Evolutionary conservation across 2,797 vertebrate species (phyloP).

Genomic region (Characodon lateralis): DNA sequence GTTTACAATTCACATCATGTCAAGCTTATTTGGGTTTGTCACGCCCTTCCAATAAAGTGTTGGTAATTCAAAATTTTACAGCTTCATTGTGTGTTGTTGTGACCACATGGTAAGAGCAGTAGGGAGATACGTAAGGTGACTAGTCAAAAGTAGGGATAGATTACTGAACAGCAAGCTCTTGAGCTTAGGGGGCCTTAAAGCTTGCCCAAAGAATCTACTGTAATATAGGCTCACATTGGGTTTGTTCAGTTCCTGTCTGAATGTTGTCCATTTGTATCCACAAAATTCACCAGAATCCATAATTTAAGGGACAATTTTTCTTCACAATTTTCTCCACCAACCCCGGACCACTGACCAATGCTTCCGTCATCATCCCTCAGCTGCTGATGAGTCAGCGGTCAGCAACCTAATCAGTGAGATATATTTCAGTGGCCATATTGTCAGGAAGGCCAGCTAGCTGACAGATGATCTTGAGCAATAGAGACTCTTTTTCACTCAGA

Average conservation of each 20-base stretch:
- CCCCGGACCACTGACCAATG: too few species aligned
- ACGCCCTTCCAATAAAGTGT: too few species aligned
- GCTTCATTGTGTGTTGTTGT: not conserved
- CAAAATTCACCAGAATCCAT: not conserved
- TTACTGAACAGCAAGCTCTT: not conserved
- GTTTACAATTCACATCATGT: too few species aligned
- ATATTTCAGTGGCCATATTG: too few species aligned
- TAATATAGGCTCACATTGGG: not conserved
- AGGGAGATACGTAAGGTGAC: not conserved
- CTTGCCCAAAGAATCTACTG: not conserved
- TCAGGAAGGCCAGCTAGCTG: too few species aligned
- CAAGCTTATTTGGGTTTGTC: too few species aligned
- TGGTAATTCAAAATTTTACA: not conserved
- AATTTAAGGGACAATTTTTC: not conserved
- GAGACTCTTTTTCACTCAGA: too few species aligned
- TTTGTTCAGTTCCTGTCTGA: constrained; percentile 2
- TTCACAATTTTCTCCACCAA: too few species aligned
- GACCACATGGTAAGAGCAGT: not conserved
- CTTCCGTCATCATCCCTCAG: too few species aligned
- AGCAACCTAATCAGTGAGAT: too few species aligned
- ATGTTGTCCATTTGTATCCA: not conserved
- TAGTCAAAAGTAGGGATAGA: not conserved
- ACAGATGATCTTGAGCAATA: too few species aligned
- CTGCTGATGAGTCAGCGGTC: too few species aligned
- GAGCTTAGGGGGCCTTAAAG: not conserved